A percentile compares a stretch with the other conserved stretches of the same genome.
phyloP scores from a whole-genome alignment of 2,888 invertebrate genomes.

The Chymomyza fuscimana region DNA sequence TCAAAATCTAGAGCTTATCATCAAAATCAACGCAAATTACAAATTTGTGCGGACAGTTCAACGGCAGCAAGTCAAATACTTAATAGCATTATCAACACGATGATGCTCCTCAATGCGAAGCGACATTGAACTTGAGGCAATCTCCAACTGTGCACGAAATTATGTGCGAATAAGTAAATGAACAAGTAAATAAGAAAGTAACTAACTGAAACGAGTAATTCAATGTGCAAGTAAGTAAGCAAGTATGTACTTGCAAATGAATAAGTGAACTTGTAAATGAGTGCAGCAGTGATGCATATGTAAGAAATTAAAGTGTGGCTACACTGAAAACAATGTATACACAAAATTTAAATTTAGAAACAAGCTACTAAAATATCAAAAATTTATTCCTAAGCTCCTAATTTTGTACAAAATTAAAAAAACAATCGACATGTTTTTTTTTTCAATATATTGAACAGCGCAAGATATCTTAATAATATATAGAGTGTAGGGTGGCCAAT shows the following conservation, averaged over 20 bases:
- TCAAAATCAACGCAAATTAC: constrained; percentile 3
- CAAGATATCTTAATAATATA: too few relatives aligned
- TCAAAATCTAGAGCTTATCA: background rate
- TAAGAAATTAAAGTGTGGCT: too few relatives aligned
- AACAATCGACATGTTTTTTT: too few relatives aligned
- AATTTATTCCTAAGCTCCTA: too few relatives aligned
- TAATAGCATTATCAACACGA: background rate
- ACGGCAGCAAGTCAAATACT: background rate
- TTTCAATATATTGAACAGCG: too few relatives aligned
- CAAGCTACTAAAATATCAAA: too few relatives aligned
- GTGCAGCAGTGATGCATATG: too few relatives aligned
- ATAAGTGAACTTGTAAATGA: background rate
- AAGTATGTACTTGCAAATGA: background rate
- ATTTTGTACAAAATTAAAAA: too few relatives aligned
- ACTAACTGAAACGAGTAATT: background rate
- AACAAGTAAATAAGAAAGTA: background rate
- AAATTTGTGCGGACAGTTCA: background rate
- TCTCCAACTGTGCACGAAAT: background rate
- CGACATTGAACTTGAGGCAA: background rate
- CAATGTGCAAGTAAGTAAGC: background rate
- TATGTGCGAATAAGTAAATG: too few relatives aligned
- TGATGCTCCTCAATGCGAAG: background rate
- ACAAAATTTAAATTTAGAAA: too few relatives aligned
- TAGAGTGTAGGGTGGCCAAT: too few relatives aligned
- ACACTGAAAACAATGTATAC: too few relatives aligned